Base-by-base conservation (phyloP, 1,140 invertebrate genomes). In the Drosophila pruinosa region DNA sequence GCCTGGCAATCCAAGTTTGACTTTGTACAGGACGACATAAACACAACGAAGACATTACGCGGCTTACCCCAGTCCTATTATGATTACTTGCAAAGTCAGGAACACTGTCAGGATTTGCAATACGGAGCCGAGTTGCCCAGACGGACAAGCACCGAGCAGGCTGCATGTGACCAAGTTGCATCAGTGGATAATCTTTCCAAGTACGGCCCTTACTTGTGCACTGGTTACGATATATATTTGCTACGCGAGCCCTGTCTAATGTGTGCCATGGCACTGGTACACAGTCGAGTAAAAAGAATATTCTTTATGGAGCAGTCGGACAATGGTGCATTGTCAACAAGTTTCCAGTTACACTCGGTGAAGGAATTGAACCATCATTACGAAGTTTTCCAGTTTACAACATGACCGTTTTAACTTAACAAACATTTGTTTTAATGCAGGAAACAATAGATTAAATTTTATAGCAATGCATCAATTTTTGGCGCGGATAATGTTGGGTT, bases 241-340 rank as follows among this genome's bases (percentile, higher is more conserved):
- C 94, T 95, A 1, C 93, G 93, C 58, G 98, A 99, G 89, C 98
- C 98, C 0, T 99, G 98, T 92, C 89, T 96, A 1, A 97, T 99
- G 94, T 99, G 98, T 92, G 93, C 97, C 0, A 99, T 99, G 98
- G 98, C 96, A 0, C 91, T 99, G 43, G 93, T 99, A 0, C 98
- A 99, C 92, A 97, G 97, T 21, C 92, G 98, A 73, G 94, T 95
- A 0, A 94, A 94, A 22, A 93, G 96, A 72, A 94, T 99, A 0
- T 99, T 99, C 91, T 99, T 96, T 89, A 93, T 94, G 8, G 86
- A 92, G 5, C 61, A 92, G 0, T 94, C 94, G 54, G 71, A 61
- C 0, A 91, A 93, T 41, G 97, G 98, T 0, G 96, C 94, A 2
- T 91, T 99, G 0, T 94, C 94, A 0, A 95, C 94, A 7, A 92